These are phyloP conservation scores for Luffia ferchaultella DNA, from an alignment of 2,888 invertebrate genomes.

Conservation along the genomic window DNA sequence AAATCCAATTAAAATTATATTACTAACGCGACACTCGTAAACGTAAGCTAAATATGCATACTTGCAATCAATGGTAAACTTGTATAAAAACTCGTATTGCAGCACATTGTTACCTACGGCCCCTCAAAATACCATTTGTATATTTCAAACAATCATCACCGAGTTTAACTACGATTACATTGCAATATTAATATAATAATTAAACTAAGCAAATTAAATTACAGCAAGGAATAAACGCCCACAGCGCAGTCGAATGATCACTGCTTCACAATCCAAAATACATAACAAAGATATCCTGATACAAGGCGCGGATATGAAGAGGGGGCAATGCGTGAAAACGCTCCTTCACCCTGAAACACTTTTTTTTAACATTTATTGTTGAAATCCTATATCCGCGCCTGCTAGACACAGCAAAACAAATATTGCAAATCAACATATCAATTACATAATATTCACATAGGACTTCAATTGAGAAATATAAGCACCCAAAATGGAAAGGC, in stretches of 20 bases:
- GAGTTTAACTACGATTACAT: constrained; percentile 41
- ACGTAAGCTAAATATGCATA: constrained; percentile 27
- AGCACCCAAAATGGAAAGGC: not conserved
- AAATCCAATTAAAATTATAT: constrained; percentile 26
- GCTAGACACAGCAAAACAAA: too few relatives aligned
- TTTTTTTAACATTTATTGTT: too few relatives aligned
- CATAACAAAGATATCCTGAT: not conserved
- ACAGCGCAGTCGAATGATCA: not conserved
- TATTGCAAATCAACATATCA: not conserved
- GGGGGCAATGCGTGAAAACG: too few relatives aligned
- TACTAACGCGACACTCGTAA: constrained; percentile 23
- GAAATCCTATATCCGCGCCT: too few relatives aligned
- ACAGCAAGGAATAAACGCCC: not conserved
- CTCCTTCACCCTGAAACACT: too few relatives aligned
- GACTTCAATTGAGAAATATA: not conserved
- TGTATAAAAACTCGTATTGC: not conserved
- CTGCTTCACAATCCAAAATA: not conserved
- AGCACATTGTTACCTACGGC: constrained; percentile 12
- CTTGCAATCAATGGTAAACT: constrained; percentile 21
- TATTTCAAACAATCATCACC: constrained; percentile 19
- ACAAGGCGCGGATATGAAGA: too few relatives aligned
- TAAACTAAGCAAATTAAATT: constrained; percentile 58
- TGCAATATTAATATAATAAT: constrained; percentile 55
- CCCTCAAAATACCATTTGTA: constrained; percentile 31
- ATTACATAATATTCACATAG: not conserved